Percentiles rank a stretch among this genome's conserved stretches.
Evolutionary conservation across 2,888 invertebrate species (phyloP).

Genomic region (Watsonalla binaria): DNA sequence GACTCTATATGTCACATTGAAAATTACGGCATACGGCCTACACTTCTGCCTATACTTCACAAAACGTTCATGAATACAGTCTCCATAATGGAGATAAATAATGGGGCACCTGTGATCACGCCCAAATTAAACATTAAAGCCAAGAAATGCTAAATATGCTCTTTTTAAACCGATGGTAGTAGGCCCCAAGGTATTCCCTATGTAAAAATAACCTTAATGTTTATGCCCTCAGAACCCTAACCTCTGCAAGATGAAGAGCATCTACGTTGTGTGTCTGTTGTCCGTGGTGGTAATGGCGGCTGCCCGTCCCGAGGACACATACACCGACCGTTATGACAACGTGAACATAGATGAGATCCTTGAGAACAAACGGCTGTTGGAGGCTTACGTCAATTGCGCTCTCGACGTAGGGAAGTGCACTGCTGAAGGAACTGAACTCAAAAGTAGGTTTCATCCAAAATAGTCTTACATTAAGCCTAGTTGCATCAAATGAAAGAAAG

Average conservation of each 20-base stretch:
- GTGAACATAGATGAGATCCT: constrained; percentile 83
- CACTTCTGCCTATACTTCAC: no score
- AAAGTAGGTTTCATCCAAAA: constrained; percentile 68
- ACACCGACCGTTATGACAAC: constrained; percentile 83
- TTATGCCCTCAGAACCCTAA: neutral
- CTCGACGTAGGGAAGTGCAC: constrained; percentile 81
- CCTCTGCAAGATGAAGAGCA: constrained; percentile 25
- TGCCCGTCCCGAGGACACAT: constrained; percentile 36
- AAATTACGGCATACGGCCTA: no score
- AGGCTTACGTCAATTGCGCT: constrained; percentile 82
- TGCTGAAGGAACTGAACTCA: constrained; percentile 83
- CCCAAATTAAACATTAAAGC: no score
- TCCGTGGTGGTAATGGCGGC: constrained; percentile 32
- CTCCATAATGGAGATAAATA: neutral
- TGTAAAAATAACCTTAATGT: neutral
- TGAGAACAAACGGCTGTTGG: constrained; percentile 79
- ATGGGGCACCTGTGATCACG: no score
- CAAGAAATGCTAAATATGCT: no score
- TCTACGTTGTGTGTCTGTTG: constrained; percentile 37
- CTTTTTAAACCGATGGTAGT: no score
- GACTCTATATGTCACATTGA: no score
- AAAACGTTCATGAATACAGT: no score
- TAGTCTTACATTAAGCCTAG: neutral
- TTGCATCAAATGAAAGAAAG: no score
- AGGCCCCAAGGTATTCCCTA: no score